Base-by-base conservation (phyloP, 2,888 invertebrate species). In the Drosophila niveifrons region DNA sequence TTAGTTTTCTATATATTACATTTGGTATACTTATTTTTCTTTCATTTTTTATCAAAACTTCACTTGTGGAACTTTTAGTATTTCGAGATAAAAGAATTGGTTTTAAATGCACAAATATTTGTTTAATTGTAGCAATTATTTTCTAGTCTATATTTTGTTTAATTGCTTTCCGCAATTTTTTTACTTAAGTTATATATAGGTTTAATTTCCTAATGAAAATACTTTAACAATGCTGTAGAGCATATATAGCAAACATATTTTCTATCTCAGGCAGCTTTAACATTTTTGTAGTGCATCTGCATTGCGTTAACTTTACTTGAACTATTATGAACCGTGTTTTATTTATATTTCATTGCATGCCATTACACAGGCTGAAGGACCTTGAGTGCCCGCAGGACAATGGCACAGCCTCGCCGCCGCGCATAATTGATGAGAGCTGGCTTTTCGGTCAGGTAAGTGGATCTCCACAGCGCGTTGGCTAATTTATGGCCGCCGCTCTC, bases 371-470 rank as follows among this genome's bases (percentile, higher is more conserved):
- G 18, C 71, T 88, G 15, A 87, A 85, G 77, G 85, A 85, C 64
- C 43, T 83, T 47, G 72, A 86, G 79, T 62, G 76, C 65, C 55
- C 78, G 28, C 63, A 70, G 75, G 78, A 85, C 68, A 82, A 80
- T 82, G 65, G 43, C 9, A 23, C 36, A 31, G 65, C 52, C 58
- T 78, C 83, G 69, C 75, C 89, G 77, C 85, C 86, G 74, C 83
- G 82, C 81, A 89, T 91, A 82, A 91, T 92, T 83, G 91, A 92
- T 82, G 92, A 92, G 82, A 90, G 90, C 84, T 92, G 92, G 92
- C 84, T 92, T 66, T 90, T 92, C 75, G 89, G 89, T 57, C 92
- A 92, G 91, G 92, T 92, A 78, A 90, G 86, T 90, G 76, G 59
- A 36, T 23, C 44, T 59, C 39, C 58, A 52, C 53, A 57, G 51